Conservation (phyloP, 1,140 invertebrate species). For the Colletes gigas region DNA sequence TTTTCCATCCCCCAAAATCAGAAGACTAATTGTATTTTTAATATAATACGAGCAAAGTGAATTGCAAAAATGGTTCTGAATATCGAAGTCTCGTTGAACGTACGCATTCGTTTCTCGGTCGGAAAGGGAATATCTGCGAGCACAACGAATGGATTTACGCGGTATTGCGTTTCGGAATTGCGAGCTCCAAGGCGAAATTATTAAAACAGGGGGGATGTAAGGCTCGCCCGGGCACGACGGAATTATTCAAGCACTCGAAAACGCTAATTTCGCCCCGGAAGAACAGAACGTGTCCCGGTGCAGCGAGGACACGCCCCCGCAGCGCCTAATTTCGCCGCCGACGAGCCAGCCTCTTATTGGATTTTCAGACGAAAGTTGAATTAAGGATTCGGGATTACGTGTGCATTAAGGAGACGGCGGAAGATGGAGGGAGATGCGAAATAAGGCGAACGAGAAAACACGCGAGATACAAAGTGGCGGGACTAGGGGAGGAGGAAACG, state of each 20-base stretch:
- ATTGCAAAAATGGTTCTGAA: conserved; percentile 28
- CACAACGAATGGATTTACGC: background rate
- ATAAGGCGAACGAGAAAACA: background rate
- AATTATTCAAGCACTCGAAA: conserved; percentile 62
- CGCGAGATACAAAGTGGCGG: no score
- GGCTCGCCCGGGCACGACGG: conserved; percentile 18
- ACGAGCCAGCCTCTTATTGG: conserved; percentile 54
- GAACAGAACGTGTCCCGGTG: background rate
- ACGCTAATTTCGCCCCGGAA: conserved; percentile 62
- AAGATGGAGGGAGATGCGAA: no score
- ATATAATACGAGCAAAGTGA: background rate
- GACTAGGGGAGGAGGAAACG: no score
- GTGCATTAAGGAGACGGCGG: background rate
- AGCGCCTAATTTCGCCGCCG: conserved; percentile 38
- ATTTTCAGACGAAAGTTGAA: conserved; percentile 53
- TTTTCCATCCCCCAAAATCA: no score
- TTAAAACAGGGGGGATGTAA: conserved; percentile 55
- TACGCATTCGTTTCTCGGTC: no score
- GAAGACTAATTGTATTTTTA: no score
- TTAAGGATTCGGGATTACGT: conserved; percentile 35
- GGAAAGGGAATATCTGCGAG: background rate
- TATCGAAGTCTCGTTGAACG: conserved; percentile 13
- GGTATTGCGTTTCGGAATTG: conserved; percentile 47
- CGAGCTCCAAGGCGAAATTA: conserved; percentile 50
- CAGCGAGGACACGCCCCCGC: background rate